A percentile compares a stretch with the other conserved stretches of the same genome.
These are phyloP conservation scores for Emydoidea blandingii DNA, from an alignment of 2,797 vertebrate species.

Conservation along the genomic window DNA sequence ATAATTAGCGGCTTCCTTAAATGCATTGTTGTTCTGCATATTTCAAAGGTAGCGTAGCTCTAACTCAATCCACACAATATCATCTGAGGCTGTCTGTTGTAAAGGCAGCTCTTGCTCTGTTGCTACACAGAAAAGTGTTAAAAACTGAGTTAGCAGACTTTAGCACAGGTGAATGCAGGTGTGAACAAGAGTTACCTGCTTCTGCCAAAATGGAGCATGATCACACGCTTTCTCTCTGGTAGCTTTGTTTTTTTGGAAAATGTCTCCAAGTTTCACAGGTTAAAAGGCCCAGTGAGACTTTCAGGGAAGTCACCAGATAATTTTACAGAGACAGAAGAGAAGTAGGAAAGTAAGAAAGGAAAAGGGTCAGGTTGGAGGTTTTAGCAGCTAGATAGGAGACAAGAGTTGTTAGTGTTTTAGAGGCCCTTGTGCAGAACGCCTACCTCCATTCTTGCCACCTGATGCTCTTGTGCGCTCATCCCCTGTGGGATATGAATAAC, in stretches of 20 bases:
- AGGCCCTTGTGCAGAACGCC: not conserved
- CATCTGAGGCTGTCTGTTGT: not conserved
- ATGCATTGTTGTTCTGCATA: not conserved
- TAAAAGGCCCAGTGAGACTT: not conserved
- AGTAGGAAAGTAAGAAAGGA: not conserved
- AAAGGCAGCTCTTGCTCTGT: conserved; percentile 20
- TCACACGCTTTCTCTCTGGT: not conserved
- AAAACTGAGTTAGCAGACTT: conserved; percentile 28
- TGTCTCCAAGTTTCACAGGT: accelerated
- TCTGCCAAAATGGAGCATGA: not conserved
- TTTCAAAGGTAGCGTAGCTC: conserved; percentile 2
- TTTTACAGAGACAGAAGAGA: not conserved
- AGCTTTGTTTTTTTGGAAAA: not conserved
- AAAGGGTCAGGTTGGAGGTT: accelerated
- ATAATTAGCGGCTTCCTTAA: not conserved
- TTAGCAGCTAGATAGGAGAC: not conserved
- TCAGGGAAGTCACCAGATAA: not conserved
- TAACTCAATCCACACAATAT: conserved; percentile 11
- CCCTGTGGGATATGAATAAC: accelerated
- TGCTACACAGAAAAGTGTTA: conserved; percentile 47
- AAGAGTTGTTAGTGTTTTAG: not conserved
- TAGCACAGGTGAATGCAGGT: not conserved
- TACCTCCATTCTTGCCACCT: not conserved
- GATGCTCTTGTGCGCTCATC: not conserved
- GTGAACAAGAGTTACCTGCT: not conserved